Percentiles rank a stretch among this genome's conserved stretches.
These are phyloP conservation scores for Eilema griseolum DNA, from an alignment of 2,888 invertebrate genomes.

Conservation along the genomic window DNA sequence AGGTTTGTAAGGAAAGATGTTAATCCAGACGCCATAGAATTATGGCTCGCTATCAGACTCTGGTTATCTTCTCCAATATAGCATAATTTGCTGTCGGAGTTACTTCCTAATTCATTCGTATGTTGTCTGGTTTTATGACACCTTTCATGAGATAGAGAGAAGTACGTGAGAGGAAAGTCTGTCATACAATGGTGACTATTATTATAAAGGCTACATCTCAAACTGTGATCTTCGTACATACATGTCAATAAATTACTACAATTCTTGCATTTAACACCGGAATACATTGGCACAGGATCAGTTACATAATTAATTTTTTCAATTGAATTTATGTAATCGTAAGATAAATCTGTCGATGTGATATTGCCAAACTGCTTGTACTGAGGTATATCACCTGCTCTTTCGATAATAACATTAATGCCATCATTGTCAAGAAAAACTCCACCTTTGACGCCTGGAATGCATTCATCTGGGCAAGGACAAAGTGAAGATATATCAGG, in stretches of 20 bases:
- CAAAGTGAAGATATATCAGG: slow-evolving; percentile 74
- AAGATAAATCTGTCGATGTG: background rate
- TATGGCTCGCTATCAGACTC: background rate
- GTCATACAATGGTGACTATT: background rate
- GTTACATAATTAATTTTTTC: background rate
- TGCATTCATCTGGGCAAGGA: slow-evolving; percentile 70
- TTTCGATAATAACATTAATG: slow-evolving; percentile 73
- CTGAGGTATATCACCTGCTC: slow-evolving; percentile 59
- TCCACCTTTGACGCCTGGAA: slow-evolving; percentile 69
- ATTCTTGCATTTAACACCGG: background rate
- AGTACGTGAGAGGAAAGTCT: background rate
- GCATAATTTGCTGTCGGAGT: background rate
- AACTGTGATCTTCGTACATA: background rate
- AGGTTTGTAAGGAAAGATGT: background rate
- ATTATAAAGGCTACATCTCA: background rate
- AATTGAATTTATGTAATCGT: background rate
- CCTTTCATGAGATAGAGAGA: background rate
- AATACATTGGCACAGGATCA: background rate
- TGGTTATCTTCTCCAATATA: background rate
- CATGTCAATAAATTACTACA: slow-evolving; percentile 7
- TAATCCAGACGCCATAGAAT: background rate
- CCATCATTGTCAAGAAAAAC: slow-evolving; percentile 72
- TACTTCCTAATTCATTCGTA: background rate
- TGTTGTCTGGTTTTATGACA: background rate
- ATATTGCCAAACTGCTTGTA: slow-evolving; percentile 29